Percentiles rank a stretch among this genome's conserved stretches.
phyloP scores from a whole-genome alignment of 53 echinoderm and acorn worm species.

The Holothuria scabra region DNA sequence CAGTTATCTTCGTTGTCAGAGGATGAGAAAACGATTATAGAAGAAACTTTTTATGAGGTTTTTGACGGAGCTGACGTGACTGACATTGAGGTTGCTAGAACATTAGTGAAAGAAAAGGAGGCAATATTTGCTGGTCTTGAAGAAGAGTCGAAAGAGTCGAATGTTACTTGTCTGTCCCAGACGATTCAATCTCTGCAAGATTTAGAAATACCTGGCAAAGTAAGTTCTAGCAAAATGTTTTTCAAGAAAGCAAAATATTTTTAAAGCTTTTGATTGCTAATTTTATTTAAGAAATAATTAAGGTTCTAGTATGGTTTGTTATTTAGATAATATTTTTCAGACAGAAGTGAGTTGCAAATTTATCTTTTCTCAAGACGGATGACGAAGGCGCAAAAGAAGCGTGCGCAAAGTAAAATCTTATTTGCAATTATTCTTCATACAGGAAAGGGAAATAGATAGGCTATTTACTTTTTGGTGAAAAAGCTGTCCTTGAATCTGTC shows the following conservation, averaged over 20 bases:
- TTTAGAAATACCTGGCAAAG: constrained; percentile 15
- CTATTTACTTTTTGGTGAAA: no score
- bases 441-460: no score
- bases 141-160: neutral
- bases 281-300: no score
- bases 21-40: neutral
- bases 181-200: neutral
- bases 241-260: neutral
- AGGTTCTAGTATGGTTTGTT: no score
- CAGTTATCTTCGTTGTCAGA: neutral
- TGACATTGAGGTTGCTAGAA: neutral
- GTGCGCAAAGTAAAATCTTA: no score
- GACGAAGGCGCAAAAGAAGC: no score
- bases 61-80: neutral
- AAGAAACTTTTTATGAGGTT: neutral
- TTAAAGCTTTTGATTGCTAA: no score
- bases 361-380: no score
- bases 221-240: neutral
- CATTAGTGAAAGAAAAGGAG: neutral
- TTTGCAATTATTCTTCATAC: no score
- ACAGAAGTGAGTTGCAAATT: no score
- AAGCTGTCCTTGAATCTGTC: no score
- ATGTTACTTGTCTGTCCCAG: neutral
- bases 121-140: neutral
- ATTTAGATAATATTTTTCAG: no score